Conservation (phyloP, 2,797 vertebrate species). For the Gymnopithys bicolor region DNA sequence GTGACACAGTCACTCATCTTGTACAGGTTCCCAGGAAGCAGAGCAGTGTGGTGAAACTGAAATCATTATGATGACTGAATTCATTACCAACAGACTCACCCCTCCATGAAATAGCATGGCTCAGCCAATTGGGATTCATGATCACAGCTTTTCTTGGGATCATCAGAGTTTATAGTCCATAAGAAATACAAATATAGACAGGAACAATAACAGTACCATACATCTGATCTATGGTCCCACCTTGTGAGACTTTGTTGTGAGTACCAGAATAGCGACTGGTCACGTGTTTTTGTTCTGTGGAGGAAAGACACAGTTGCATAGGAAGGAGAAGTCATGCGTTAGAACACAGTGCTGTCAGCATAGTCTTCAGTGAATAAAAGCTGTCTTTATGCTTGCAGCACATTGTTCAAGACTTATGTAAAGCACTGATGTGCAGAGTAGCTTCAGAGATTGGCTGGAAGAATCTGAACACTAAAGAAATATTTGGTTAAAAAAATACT, state of each 20-base stretch:
- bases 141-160: slow-evolving; percentile 58
- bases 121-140: slow-evolving; percentile 67
- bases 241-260: not conserved
- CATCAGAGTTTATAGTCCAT: slow-evolving; percentile 71
- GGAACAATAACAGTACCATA: slow-evolving; percentile 31
- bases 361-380: not conserved
- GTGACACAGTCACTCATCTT: slow-evolving; percentile 45
- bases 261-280: not conserved
- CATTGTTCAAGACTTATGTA: not conserved
- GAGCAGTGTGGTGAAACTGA: slow-evolving; percentile 53
- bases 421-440: not conserved
- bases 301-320: rapidly evolving
- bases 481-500: not conserved
- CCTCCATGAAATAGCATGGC: slow-evolving; percentile 56
- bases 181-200: slow-evolving; percentile 72
- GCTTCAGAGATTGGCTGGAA: not conserved
- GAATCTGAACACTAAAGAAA: not conserved
- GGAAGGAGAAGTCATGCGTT: not conserved
- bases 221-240: slow-evolving; percentile 25
- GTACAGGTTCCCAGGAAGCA: slow-evolving; percentile 55
- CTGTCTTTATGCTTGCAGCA: not conserved
- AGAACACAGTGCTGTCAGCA: not conserved
- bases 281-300: not conserved
- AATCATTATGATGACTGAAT: slow-evolving; percentile 63
- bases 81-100: slow-evolving; percentile 40